Base-by-base conservation (phyloP, 2,888 invertebrate species). In the Nephrocerus scutellatus region DNA sequence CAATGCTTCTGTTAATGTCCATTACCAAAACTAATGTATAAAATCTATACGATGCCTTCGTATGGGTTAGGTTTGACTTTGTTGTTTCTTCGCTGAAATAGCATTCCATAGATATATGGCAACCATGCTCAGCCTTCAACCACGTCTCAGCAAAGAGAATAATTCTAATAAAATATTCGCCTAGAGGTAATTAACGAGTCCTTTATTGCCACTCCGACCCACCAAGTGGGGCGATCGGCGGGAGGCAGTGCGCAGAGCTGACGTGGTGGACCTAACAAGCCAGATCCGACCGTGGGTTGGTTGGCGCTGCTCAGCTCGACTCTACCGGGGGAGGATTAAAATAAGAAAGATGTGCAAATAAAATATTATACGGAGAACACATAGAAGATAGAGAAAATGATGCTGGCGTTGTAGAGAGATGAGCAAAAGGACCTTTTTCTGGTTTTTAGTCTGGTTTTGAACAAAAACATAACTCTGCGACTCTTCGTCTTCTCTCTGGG, bases 341-440 rank as follows among this genome's bases (percentile, higher is more conserved):
- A 62, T 60, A 60, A 62, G 63, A 60, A 60, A 58, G 62, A 60
- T 62, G 59, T 59, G 56, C 49, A 57, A 60, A 59, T 61, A 59
- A 60, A 61, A 61, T 60, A 59, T 60, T 57, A 57, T 50, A 49
- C 53, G 53, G 46, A 55, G 52, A 44, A 54, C 48, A 52, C 49
- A 46, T 54, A 52, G 54, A 41, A 49, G 48, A 47, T 35, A 14
- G 25, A 13, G 36, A 10, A 30, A 30, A 12, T 21, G 15, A 13
- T 30, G 10, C 7, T 31, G 30, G 33, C 30, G 22, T 12, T 15
- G 25, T 23, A 24, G 18, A 24, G 30, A 19, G 24, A 19, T 12
- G 23, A 36, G 29, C 23, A 29, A n/a, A n/a, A 28, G 33, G 20
- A 28, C 16, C 20, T 20, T 26, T 15, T 9, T 20, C 7, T 9